Evolutionary conservation across 1,140 invertebrate genomes (phyloP).

Genomic region (Papilio helenus): DNA sequence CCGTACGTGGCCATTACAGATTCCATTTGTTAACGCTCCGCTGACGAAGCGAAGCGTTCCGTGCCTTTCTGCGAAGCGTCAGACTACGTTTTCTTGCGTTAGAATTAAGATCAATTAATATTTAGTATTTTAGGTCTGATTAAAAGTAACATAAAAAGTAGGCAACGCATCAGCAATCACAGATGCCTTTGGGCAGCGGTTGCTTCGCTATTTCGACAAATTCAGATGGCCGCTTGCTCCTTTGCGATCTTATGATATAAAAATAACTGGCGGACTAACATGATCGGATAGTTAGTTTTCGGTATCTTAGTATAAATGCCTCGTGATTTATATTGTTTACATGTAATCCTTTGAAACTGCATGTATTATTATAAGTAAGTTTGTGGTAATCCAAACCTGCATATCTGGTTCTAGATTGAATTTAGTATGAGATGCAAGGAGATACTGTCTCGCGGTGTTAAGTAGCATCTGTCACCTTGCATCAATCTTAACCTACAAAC

Average conservation of each 20-base stretch:
- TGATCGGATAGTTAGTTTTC: too few species aligned
- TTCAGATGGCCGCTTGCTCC: too few species aligned
- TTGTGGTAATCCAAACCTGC: too few species aligned
- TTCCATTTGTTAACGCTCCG: slow-evolving; percentile 71
- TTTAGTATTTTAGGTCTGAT: background rate
- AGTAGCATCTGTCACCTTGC: background rate
- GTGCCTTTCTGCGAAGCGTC: slow-evolving; percentile 42
- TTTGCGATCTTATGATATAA: too few species aligned
- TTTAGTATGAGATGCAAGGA: background rate
- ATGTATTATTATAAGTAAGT: too few species aligned
- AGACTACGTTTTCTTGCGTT: slow-evolving; percentile 48
- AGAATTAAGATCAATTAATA: slow-evolving; percentile 26
- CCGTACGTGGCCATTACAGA: slow-evolving; percentile 59
- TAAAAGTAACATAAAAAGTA: background rate
- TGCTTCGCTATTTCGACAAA: too few species aligned
- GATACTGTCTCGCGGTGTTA: background rate
- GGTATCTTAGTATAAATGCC: too few species aligned
- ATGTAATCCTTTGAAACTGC: too few species aligned
- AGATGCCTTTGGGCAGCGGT: too few species aligned
- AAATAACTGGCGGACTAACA: too few species aligned
- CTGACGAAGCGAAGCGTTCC: slow-evolving; percentile 58
- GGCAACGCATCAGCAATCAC: too few species aligned
- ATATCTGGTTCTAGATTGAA: background rate
- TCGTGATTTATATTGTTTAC: too few species aligned
- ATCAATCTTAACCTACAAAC: slow-evolving; percentile 27